Evolutionary conservation across 2,113 vertebrate genomes (phyloP).

Genomic region (Garra rufa): DNA sequence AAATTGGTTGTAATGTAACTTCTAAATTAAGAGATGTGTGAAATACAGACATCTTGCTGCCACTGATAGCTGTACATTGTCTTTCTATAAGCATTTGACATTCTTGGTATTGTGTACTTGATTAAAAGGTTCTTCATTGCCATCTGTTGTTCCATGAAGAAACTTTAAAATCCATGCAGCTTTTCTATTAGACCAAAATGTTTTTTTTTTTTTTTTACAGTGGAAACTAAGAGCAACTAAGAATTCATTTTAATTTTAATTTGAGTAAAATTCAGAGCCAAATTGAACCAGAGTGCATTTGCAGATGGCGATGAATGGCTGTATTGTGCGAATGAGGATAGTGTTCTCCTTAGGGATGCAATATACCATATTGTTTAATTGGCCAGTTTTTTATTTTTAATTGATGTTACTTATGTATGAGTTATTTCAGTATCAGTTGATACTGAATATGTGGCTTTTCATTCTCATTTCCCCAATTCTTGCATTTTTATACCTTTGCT

Average conservation of each 20-base stretch:
- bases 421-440: no score
- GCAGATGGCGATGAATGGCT: neutral
- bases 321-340: neutral
- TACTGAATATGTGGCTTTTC: no score
- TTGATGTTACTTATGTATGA: neutral
- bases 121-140: neutral
- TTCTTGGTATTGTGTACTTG: slow-evolving; percentile 61
- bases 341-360: neutral
- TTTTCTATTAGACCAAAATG: neutral
- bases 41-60: slow-evolving; percentile 30
- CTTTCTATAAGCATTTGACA: slow-evolving; percentile 62
- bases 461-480: neutral
- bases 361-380: neutral
- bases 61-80: slow-evolving; percentile 43
- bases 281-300: neutral
- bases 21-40: slow-evolving; percentile 26
- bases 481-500: neutral
- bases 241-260: neutral
- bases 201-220: neutral
- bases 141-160: neutral
- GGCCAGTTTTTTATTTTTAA: neutral
- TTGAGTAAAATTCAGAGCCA: neutral
- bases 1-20: neutral
- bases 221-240: neutral
- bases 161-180: neutral